Conservation (phyloP, 2,797 vertebrate species). For the Epinephelus malabaricus region DNA sequence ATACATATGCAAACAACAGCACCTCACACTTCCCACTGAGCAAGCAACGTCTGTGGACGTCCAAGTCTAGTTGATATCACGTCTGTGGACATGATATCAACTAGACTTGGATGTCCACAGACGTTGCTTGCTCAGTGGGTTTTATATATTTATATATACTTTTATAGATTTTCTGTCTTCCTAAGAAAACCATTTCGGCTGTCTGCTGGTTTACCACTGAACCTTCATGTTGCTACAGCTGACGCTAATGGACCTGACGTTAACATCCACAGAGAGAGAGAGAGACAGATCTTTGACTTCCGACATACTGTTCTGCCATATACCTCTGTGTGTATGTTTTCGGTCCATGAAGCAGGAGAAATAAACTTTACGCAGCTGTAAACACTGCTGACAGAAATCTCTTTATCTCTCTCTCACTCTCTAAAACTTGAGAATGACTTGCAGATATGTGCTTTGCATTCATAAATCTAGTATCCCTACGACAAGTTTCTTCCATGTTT, state of each 20-base stretch:
- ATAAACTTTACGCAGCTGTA: constrained; percentile 27
- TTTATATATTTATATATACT: too few relatives aligned
- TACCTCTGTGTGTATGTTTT: constrained; percentile 20
- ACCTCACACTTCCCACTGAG: too few relatives aligned
- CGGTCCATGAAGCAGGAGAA: constrained; percentile 14
- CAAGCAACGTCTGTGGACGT: too few relatives aligned
- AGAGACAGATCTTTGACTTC: neutral
- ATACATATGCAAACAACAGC: neutral
- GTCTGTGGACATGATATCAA: too few relatives aligned
- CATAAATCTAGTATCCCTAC: neutral
- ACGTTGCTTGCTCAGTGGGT: too few relatives aligned
- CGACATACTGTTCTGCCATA: constrained; percentile 13
- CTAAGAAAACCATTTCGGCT: neutral
- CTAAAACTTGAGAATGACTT: constrained; percentile 4
- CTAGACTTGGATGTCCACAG: too few relatives aligned
- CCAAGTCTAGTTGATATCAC: too few relatives aligned
- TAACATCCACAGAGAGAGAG: neutral
- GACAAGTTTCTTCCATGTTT: constrained; percentile 3
- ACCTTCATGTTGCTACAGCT: constrained; percentile 40
- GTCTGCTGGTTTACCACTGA: neutral
- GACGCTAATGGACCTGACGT: constrained; percentile 16
- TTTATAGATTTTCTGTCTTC: neutral
- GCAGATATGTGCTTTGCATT: neutral
- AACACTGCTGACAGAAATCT: constrained; percentile 10
- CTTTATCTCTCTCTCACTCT: neutral